phyloP scores from a whole-genome alignment of 2,113 vertebrate genomes.

The Boleophthalmus pectinirostris region DNA sequence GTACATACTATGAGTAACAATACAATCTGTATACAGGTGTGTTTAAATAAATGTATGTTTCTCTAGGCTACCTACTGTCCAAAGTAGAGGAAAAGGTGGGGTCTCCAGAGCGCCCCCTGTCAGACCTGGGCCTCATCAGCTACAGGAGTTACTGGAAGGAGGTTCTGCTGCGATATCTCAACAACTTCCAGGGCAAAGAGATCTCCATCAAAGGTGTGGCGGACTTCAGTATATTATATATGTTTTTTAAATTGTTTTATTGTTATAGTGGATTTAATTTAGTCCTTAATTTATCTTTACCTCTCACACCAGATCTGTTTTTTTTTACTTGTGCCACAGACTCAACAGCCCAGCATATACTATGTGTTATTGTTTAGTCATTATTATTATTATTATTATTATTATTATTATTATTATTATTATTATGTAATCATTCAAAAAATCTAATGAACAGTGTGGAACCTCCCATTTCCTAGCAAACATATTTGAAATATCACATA shows the following conservation, averaged over 20 bases:
- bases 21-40: not conserved
- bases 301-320: not conserved
- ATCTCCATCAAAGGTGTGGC: conserved; percentile 94
- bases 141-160: conserved; percentile 96
- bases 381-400: not conserved
- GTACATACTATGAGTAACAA: conserved; percentile 47
- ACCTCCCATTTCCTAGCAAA: not conserved
- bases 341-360: not conserved
- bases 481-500: not conserved
- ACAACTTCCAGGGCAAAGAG: conserved; percentile 96
- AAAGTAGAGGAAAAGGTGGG: conserved; percentile 92
- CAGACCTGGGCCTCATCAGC: conserved; percentile 87
- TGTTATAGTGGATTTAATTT: not conserved
- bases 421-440: not conserved
- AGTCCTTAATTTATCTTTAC: not conserved
- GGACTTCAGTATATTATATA: not conserved
- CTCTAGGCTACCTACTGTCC: conserved; percentile 85
- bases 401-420: not conserved
- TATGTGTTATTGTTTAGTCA: not conserved
- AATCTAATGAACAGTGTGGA: not conserved
- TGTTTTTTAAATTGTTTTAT: not conserved
- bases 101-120: conserved; percentile 87
- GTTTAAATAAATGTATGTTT: not conserved
- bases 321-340: not conserved
- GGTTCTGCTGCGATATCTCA: conserved; percentile 91